phyloP scores from a whole-genome alignment of 2,797 vertebrate species.

The Delichon dasypus region DNA sequence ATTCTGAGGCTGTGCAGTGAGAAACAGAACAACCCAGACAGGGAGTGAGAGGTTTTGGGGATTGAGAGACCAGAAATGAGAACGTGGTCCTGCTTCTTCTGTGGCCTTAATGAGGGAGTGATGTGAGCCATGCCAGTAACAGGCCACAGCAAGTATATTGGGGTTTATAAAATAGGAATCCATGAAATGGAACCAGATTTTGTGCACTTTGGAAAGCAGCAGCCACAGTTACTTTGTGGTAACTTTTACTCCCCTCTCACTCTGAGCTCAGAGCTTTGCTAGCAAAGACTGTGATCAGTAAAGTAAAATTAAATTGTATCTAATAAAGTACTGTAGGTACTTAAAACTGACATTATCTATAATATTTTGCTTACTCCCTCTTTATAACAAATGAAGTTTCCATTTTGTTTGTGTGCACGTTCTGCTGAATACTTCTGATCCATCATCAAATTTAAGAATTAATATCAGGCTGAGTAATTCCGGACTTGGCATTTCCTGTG shows the following conservation, averaged over 20 bases:
- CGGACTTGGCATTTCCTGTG: slow-evolving; percentile 8
- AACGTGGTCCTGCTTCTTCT: background rate
- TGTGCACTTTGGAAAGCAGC: background rate
- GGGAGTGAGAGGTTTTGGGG: background rate
- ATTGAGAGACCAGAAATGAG: background rate
- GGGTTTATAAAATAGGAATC: background rate
- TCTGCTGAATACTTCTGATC: background rate
- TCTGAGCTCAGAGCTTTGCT: background rate
- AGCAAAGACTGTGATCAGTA: background rate
- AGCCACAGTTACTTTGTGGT: background rate
- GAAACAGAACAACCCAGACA: background rate
- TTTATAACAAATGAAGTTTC: background rate
- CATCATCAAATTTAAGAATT: background rate
- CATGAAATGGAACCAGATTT: background rate
- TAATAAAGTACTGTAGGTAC: background rate
- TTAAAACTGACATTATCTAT: background rate
- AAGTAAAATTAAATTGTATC: background rate
- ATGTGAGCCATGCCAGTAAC: background rate
- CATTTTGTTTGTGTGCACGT: background rate
- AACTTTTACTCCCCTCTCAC: background rate
- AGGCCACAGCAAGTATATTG: background rate
- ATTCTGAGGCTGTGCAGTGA: background rate
- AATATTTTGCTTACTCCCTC: background rate
- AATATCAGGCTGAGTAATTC: background rate
- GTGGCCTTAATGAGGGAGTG: background rate